A percentile compares a stretch with the other conserved stretches of the same genome.
Conservation (phyloP, 2,113 vertebrate species). For the Siniperca chuatsi region DNA sequence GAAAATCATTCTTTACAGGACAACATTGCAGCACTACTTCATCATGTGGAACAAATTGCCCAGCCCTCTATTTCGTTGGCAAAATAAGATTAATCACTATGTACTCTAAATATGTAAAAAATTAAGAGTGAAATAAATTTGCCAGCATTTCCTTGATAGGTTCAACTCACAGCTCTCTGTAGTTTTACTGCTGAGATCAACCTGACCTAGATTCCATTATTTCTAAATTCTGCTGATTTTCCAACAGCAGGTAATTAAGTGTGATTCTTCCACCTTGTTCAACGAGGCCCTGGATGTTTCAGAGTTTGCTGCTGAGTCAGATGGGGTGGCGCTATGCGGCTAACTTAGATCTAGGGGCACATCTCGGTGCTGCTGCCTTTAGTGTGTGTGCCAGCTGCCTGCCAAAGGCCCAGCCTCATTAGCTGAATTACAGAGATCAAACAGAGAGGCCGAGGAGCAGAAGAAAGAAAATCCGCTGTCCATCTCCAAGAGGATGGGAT, state of each 20-base stretch:
- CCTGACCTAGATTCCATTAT: constrained; percentile 70
- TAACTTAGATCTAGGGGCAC: constrained; percentile 73
- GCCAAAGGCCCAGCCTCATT: constrained; percentile 83
- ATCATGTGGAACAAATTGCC: constrained; percentile 58
- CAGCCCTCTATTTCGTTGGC: constrained; percentile 22
- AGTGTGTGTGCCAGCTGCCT: constrained; percentile 80
- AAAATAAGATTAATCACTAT: constrained; percentile 60
- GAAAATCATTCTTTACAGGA: constrained; percentile 43
- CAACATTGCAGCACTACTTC: constrained; percentile 54
- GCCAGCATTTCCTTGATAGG: constrained; percentile 34
- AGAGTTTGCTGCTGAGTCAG: constrained; percentile 78
- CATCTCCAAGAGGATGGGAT: constrained; percentile 77
- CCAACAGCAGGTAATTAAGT: constrained; percentile 68
- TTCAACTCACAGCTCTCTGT: constrained; percentile 41
- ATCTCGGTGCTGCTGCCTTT: constrained; percentile 74
- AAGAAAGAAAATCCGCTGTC: constrained; percentile 80
- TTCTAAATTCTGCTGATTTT: constrained; percentile 68
- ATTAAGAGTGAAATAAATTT: constrained; percentile 46
- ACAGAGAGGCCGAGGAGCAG: constrained; percentile 76
- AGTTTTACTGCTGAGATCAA: constrained; percentile 44
- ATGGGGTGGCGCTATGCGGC: constrained; percentile 66
- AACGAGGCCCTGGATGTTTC: constrained; percentile 42
- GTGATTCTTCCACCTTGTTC: constrained; percentile 61
- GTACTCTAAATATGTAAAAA: constrained; percentile 43
- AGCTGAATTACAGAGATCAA: constrained; percentile 85